Percentiles rank a stretch among this genome's conserved stretches.
These are phyloP conservation scores for Netelia fuscicornis DNA, from an alignment of 2,888 invertebrate genomes.

Conservation along the genomic window DNA sequence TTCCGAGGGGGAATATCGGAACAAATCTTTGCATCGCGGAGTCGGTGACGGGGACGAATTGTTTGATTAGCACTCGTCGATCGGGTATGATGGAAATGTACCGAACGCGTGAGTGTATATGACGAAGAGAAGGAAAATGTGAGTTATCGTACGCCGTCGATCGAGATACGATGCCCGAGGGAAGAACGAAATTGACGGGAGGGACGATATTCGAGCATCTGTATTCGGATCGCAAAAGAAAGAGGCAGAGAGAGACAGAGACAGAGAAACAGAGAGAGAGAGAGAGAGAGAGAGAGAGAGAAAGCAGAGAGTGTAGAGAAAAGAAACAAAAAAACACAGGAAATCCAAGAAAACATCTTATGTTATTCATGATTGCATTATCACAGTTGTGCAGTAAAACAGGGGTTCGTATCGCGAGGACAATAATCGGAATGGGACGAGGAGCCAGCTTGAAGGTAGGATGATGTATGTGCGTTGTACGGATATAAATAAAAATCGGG, in stretches of 20 bases:
- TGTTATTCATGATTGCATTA: too few relatives aligned
- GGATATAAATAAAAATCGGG: not conserved
- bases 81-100: conserved; percentile 38
- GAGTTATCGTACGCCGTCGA: not conserved
- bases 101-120: not conserved
- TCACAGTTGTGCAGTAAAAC: not conserved
- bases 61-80: conserved; percentile 69
- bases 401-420: not conserved
- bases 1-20: conserved; percentile 29
- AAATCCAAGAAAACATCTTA: not conserved
- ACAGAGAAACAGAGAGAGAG: too few relatives aligned
- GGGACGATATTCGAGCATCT: not conserved
- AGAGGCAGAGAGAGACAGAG: not conserved
- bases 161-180: not conserved
- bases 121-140: conserved; percentile 48
- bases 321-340: too few relatives aligned
- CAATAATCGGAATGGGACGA: not conserved
- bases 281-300: too few relatives aligned
- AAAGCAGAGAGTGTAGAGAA: too few relatives aligned
- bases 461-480: not conserved
- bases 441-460: not conserved
- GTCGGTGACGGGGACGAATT: conserved; percentile 69
- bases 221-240: not conserved
- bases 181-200: not conserved
- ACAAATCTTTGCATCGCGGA: conserved; percentile 67